A percentile compares a stretch with the other conserved stretches of the same genome.
These are phyloP conservation scores for Cactoblastis cactorum DNA, from an alignment of 2,888 invertebrate genomes.

Conservation along the genomic window DNA sequence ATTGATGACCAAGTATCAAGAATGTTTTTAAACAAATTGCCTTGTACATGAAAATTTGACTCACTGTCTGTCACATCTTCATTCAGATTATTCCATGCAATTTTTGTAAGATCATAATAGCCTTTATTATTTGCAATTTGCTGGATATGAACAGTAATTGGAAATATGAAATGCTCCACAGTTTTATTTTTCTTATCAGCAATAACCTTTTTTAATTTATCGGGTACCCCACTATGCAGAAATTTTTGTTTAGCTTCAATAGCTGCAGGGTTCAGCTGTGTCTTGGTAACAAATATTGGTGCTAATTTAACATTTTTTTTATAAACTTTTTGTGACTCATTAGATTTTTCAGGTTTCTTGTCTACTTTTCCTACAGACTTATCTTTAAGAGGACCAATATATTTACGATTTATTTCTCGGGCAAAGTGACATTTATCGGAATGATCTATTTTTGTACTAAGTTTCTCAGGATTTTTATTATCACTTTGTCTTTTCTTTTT, in stretches of 20 bases:
- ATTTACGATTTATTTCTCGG: conserved; percentile 17
- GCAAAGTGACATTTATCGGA: conserved; percentile 13
- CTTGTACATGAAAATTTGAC: conserved; percentile 15
- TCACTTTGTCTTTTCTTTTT: conserved; percentile 50
- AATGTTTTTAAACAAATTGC: conserved; percentile 30
- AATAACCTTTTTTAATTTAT: conserved; percentile 78
- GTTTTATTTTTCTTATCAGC: conserved; percentile 65
- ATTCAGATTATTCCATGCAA: conserved; percentile 6
- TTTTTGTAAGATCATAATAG: background rate
- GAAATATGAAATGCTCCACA: conserved; percentile 59
- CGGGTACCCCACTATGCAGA: conserved; percentile 85
- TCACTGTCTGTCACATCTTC: conserved; percentile 21
- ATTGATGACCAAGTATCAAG: background rate
- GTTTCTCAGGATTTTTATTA: conserved; percentile 18
- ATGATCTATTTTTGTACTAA: conserved; percentile 17
- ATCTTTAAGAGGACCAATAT: conserved; percentile 20
- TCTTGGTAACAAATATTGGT: conserved; percentile 84
- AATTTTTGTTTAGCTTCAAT: conserved; percentile 84
- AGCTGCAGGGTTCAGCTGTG: conserved; percentile 76
- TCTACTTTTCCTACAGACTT: conserved; percentile 17
- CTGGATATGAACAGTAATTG: conserved; percentile 82
- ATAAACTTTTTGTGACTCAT: conserved; percentile 14
- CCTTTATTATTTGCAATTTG: conserved; percentile 47
- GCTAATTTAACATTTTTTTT: conserved; percentile 76
- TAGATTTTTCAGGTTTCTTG: conserved; percentile 26